Conservation (phyloP, 2,797 vertebrate genomes). For the Urocyon cinereoargenteus region DNA sequence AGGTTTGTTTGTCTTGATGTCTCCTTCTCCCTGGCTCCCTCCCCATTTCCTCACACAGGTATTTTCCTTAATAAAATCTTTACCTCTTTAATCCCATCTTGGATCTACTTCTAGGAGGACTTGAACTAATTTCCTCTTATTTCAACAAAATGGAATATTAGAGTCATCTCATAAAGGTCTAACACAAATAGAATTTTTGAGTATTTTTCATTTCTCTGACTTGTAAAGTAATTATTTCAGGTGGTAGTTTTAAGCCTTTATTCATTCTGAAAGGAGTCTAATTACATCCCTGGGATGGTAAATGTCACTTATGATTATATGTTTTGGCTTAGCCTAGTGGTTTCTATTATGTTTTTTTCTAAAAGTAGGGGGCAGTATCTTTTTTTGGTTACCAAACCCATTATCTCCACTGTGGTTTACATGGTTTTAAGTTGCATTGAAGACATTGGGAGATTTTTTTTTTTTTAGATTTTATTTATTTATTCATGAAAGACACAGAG, state of each 20-base stretch:
- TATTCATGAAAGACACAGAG: too few species aligned
- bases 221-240: constrained; percentile 62
- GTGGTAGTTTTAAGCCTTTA: constrained; percentile 10
- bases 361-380: background rate
- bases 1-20: background rate
- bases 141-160: constrained; percentile 11
- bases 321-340: background rate
- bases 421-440: constrained; percentile 3
- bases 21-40: background rate
- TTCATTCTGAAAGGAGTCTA: background rate
- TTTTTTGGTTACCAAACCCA: constrained; percentile 25
- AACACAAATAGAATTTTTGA: constrained; percentile 24
- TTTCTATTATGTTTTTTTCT: background rate
- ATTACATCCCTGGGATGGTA: background rate
- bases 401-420: background rate
- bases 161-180: background rate
- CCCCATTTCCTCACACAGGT: background rate
- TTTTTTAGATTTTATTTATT: too few species aligned
- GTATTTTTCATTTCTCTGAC: constrained; percentile 63
- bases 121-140: background rate
- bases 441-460: background rate
- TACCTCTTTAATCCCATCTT: background rate
- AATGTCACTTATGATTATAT: constrained; percentile 25
- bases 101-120: constrained; percentile 15
- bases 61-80: constrained; percentile 51